phyloP scores from a whole-genome alignment of 1,140 invertebrate genomes.

The Heliconius congener region DNA sequence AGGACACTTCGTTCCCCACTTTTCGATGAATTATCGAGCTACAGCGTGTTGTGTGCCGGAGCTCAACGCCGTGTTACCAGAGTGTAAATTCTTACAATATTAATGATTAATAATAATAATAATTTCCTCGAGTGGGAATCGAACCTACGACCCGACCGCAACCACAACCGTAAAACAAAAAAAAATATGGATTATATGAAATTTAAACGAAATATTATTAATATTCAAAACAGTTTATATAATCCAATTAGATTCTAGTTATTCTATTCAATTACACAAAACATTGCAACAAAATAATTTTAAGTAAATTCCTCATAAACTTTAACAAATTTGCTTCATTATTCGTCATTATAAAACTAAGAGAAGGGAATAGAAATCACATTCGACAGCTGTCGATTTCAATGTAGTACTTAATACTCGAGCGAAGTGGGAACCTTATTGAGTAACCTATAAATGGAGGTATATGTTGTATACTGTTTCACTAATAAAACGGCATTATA shows the following conservation, averaged over 20 bases:
- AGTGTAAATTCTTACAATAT: no score
- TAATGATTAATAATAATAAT: no score
- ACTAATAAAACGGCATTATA: background rate
- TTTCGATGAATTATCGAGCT: no score
- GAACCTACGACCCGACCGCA: no score
- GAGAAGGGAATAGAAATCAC: background rate
- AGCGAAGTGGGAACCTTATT: conserved; percentile 9
- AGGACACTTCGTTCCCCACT: no score
- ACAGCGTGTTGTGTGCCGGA: no score
- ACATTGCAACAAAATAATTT: background rate
- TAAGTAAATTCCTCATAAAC: background rate
- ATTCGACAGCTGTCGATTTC: conserved; percentile 8
- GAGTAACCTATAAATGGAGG: background rate
- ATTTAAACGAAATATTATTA: no score
- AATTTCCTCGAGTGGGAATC: no score
- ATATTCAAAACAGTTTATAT: background rate
- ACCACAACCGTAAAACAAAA: no score
- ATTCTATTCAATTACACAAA: background rate
- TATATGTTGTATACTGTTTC: background rate
- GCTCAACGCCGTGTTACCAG: no score
- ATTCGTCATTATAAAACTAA: background rate
- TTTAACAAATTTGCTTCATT: background rate
- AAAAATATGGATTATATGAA: no score
- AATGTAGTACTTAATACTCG: background rate
- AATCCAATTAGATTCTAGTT: background rate